Percentiles rank a stretch among this genome's conserved stretches.
phyloP scores from a whole-genome alignment of 2,888 invertebrate species.

The Xestia sexstrigata region DNA sequence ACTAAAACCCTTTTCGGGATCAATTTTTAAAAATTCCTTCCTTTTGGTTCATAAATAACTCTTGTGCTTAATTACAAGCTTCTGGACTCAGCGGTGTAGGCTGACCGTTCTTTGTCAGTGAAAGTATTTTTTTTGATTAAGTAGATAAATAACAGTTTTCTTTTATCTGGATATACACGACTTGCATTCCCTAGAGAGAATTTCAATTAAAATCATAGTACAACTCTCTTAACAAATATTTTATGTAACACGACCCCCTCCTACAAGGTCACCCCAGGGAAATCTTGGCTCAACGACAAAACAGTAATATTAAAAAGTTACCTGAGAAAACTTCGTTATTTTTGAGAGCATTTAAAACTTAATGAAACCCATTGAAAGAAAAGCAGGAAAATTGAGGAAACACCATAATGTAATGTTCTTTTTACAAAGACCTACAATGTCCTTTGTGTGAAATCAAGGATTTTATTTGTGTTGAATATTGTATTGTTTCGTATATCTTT shows the following conservation, averaged over 20 bases:
- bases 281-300: constrained; percentile 31
- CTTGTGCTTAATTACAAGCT: not conserved
- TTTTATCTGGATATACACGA: not conserved
- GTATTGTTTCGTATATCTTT: not conserved
- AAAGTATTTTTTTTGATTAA: not conserved
- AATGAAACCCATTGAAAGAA: constrained; percentile 30
- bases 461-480: constrained; percentile 12
- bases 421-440: constrained; percentile 16
- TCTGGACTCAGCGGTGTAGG: not conserved
- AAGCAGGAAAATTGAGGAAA: constrained; percentile 37
- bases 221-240: constrained; percentile 19
- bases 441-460: constrained; percentile 16
- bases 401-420: constrained; percentile 9
- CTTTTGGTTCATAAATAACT: not conserved
- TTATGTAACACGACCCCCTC: not conserved
- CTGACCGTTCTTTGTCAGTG: not conserved
- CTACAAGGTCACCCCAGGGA: constrained; percentile 29
- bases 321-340: constrained; percentile 18
- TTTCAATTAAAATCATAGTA: constrained; percentile 31
- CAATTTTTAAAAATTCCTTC: not conserved
- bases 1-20: not conserved
- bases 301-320: constrained; percentile 48
- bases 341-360: constrained; percentile 29
- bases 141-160: not conserved
- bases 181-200: not conserved